A percentile compares a stretch with the other conserved stretches of the same genome.
These are phyloP conservation scores for Pseudanteris insignis DNA, from an alignment of 2,888 invertebrate species.

Conservation along the genomic window DNA sequence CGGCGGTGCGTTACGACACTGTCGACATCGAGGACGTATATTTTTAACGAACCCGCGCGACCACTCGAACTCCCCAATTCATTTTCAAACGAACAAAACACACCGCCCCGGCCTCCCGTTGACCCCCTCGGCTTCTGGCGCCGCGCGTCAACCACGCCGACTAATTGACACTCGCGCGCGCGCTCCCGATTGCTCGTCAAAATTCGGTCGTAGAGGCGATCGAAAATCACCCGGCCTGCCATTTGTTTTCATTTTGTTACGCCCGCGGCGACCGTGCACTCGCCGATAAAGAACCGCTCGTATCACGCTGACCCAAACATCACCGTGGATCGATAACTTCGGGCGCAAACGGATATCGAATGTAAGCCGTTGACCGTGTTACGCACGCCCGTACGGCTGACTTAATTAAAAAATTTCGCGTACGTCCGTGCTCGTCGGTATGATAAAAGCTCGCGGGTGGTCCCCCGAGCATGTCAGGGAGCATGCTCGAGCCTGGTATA, in stretches of 20 bases:
- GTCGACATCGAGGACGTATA: conserved; percentile 38
- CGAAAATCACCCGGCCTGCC: neutral
- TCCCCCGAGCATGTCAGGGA: conserved; percentile 32
- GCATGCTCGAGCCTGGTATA: conserved; percentile 41
- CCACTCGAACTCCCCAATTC: conserved; percentile 1
- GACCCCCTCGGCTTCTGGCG: neutral
- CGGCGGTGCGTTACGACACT: conserved; percentile 37
- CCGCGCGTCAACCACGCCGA: conserved; percentile 4
- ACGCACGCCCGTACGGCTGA: neutral
- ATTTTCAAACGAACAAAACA: neutral
- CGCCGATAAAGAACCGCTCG: conserved; percentile 2
- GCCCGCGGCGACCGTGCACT: neutral
- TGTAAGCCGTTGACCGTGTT: conserved; percentile 1
- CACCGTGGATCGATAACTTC: conserved; percentile 1
- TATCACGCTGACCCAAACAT: neutral
- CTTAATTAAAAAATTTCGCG: conserved; percentile 4
- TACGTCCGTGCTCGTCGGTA: neutral
- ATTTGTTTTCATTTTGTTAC: conserved; percentile 17
- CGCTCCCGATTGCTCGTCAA: conserved; percentile 6
- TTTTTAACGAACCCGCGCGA: conserved; percentile 47
- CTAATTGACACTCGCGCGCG: conserved; percentile 9
- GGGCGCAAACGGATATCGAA: conserved; percentile 2
- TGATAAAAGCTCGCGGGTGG: conserved; percentile 17
- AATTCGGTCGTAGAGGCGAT: neutral
- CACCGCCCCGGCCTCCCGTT: too few relatives aligned